A percentile compares a stretch with the other conserved stretches of the same genome.
These are phyloP conservation scores for Catharus fuscescens DNA, from an alignment of 2,113 vertebrate species.

Conservation along the genomic window DNA sequence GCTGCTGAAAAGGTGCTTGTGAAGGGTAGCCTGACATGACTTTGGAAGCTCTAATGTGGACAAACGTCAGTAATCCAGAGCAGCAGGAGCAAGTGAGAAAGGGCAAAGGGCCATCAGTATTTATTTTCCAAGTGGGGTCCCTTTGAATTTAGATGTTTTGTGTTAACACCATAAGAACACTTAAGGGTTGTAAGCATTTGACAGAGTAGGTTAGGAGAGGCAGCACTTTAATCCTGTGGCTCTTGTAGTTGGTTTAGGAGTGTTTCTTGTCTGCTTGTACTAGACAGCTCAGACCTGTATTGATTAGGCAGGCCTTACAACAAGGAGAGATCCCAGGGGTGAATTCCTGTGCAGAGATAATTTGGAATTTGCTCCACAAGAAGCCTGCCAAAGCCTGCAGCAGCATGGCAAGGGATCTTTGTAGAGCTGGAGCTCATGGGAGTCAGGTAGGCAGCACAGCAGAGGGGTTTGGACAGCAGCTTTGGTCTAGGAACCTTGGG, in stretches of 20 bases:
- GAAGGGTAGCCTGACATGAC: background rate
- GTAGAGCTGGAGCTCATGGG: background rate
- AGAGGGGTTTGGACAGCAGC: background rate
- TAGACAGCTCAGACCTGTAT: background rate
- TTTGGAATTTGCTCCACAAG: background rate
- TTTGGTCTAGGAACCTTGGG: background rate
- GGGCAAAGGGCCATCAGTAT: background rate
- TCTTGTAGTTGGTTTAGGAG: background rate
- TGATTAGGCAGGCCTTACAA: accelerated
- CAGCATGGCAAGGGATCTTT: background rate
- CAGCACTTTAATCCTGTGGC: background rate
- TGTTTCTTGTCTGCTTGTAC: background rate
- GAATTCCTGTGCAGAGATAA: background rate
- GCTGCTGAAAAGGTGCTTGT: background rate
- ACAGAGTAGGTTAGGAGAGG: background rate
- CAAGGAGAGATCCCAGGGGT: background rate
- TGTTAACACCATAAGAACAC: accelerated
- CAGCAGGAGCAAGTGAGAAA: background rate
- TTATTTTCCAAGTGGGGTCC: background rate
- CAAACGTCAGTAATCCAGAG: background rate
- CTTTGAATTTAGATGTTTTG: background rate
- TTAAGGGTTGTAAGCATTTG: background rate
- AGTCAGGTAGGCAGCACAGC: background rate
- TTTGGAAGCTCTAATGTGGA: background rate
- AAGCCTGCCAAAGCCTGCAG: background rate